Conservation (phyloP, 2,113 vertebrate genomes). For the Phaetusa simplex region DNA sequence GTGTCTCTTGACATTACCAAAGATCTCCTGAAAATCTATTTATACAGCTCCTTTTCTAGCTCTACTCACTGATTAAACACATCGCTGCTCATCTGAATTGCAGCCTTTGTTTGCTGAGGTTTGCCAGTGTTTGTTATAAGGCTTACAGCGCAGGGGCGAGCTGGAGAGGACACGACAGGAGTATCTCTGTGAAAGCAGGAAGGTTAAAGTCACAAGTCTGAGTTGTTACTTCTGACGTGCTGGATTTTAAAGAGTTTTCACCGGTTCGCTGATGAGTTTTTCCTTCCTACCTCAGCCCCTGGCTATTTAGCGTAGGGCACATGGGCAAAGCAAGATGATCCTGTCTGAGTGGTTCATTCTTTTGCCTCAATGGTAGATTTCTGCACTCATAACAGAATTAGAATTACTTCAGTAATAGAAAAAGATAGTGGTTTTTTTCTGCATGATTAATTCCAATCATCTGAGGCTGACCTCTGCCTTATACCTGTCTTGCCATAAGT, state of each 20-base stretch:
- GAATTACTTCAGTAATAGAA: background rate
- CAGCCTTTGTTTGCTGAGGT: background rate
- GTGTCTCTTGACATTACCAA: background rate
- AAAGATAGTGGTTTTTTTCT: background rate
- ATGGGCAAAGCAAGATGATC: background rate
- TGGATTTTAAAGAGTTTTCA: background rate
- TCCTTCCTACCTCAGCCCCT: background rate
- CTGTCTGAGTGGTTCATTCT: background rate
- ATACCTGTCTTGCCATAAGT: background rate
- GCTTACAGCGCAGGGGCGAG: background rate
- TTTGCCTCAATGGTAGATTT: background rate
- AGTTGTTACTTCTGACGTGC: background rate
- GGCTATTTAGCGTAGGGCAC: background rate
- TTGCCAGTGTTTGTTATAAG: background rate
- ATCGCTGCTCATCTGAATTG: background rate
- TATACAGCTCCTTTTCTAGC: background rate
- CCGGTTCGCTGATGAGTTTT: background rate
- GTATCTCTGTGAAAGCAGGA: background rate
- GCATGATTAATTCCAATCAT: background rate
- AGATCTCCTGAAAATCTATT: background rate
- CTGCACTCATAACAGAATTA: background rate
- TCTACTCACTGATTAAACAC: background rate
- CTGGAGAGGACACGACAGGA: background rate
- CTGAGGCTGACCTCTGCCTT: background rate
- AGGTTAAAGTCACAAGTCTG: background rate